Evolutionary conservation across 2,888 invertebrate genomes (phyloP).

Genomic region (Xylota segnis): DNA sequence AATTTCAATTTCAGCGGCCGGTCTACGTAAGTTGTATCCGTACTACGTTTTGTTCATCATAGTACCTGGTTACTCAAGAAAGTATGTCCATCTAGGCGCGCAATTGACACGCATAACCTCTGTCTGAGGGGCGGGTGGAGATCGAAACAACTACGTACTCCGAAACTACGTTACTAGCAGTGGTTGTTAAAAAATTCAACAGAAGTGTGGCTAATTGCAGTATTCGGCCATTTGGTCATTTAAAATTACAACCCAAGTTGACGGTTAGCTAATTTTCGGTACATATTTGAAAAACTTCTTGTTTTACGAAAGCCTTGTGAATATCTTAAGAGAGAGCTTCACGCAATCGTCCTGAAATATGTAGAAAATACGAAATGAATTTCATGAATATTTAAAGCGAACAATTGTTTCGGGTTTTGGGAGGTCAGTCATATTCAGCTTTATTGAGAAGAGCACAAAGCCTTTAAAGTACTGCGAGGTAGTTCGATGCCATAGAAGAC

Average conservation of each 20-base stretch:
- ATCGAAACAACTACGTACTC: neutral
- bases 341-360: constrained; percentile 4
- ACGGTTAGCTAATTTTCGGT: constrained; percentile 12
- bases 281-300: neutral
- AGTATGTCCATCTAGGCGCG: constrained; percentile 1
- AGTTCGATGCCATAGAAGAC: no score
- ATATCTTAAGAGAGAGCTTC: neutral
- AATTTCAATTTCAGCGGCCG: neutral
- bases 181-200: constrained; percentile 1
- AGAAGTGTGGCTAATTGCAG: constrained; percentile 18
- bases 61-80: neutral
- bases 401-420: no score
- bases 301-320: neutral
- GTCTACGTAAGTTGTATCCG: no score
- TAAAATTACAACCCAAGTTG: constrained; percentile 11
- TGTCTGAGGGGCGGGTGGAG: constrained; percentile 1
- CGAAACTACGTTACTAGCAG: constrained; percentile 10
- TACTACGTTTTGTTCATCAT: neutral
- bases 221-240: constrained; percentile 8
- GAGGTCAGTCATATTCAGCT: no score
- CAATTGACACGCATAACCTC: constrained; percentile 15
- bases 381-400: no score
- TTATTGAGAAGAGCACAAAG: no score
- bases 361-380: neutral
- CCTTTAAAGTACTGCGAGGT: no score